phyloP scores from a whole-genome alignment of 2,888 invertebrate species.

The Tiliacea aurago region DNA sequence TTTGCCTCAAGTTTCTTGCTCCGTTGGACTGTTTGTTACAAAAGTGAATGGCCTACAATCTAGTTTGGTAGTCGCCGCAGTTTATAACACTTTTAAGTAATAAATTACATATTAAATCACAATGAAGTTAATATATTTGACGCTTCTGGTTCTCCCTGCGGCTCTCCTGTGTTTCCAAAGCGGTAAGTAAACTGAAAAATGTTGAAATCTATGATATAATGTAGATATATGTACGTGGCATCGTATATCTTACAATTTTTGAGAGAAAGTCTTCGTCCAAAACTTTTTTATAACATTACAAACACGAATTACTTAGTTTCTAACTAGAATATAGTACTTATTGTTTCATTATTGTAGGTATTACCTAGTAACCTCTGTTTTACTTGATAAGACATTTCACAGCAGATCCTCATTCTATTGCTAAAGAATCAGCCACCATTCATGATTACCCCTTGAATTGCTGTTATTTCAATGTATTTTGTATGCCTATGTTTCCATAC shows the following conservation, averaged over 20 bases:
- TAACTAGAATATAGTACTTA: neutral
- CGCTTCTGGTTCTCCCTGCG: conserved; percentile 93
- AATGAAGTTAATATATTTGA: conserved; percentile 93
- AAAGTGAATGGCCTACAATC: conserved; percentile 86
- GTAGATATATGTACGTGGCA: conserved; percentile 86
- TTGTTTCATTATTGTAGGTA: conserved; percentile 8
- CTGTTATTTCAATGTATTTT: neutral
- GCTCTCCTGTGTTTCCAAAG: conserved; percentile 93
- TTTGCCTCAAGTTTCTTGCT: conserved; percentile 81
- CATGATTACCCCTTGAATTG: neutral
- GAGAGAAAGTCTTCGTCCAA: conserved; percentile 73
- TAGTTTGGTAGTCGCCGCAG: conserved; percentile 74
- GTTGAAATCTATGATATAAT: conserved; percentile 64
- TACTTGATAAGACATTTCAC: conserved; percentile 12
- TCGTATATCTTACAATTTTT: conserved; percentile 70
- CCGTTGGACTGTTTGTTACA: conserved; percentile 79
- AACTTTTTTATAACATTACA: neutral
- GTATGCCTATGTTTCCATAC: too few relatives aligned
- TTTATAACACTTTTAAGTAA: conserved; percentile 70
- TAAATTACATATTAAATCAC: conserved; percentile 74
- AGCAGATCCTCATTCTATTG: neutral
- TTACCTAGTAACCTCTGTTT: conserved; percentile 35
- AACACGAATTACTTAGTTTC: neutral
- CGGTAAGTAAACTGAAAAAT: conserved; percentile 91
- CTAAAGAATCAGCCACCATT: neutral